Evolutionary conservation across 2,113 vertebrate species (phyloP), one percentile per base, ranked within the genome.

Genomic region (Hyla sarda): DNA sequence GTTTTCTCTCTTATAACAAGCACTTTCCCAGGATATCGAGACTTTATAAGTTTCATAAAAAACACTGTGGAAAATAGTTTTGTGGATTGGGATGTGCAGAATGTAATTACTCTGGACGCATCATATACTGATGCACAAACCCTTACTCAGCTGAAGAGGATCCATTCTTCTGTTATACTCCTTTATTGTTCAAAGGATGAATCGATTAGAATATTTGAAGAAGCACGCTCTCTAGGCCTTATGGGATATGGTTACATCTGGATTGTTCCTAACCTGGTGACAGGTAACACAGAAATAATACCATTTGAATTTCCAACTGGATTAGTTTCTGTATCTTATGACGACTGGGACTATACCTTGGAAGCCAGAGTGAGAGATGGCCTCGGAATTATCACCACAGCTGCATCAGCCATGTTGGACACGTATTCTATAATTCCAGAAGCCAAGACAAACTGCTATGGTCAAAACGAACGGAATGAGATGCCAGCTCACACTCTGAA

Each of bases 41-140:
- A 99, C 91, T 99, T 99, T 93, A 97, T 99, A 89, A 94, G 94
- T 87, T 95, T 99, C 90, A 93, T 99, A 82, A 99, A 99, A 92
- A 97, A 94, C 47, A 99, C 97, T 0, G 98, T 99, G 86, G 98
- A 99, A 91, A 99, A 99, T 88, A 99, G 98, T 89, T 99, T 99
- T 83, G 97, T 99, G 89, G 97, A 97, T 88, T 99, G 98, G 98
- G 97, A 99, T 90, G 96, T 99, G 93, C 97, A 99, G 93, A 97
- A 97, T 0, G 82, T 96, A 88, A 97, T 99, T 90, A 91, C 92
- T 1, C 92, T 99, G 0, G 98, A 99, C 76, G 96, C 97, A 0
- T 94, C 97, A 87, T 96, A 98, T 10, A 97, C 97, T 65, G 97
- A 98, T 86, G 96, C 95, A 52, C 95, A 95, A 86, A 96, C 96